Conservation (phyloP, 2,113 vertebrate genomes). For the Garra rufa region DNA sequence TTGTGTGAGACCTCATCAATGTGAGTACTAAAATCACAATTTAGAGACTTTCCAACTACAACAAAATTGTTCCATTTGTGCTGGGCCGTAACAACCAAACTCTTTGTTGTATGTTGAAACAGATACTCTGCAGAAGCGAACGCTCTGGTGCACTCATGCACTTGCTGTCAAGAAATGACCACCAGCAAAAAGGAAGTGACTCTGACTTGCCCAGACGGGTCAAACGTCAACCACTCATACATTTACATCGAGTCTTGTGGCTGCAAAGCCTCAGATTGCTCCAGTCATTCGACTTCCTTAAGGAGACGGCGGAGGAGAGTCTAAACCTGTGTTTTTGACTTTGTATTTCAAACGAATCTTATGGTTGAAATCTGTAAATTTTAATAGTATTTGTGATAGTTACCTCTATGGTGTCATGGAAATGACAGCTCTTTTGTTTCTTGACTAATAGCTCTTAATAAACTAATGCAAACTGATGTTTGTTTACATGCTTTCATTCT, state of each 20-base stretch:
- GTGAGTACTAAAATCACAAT: constrained; percentile 75
- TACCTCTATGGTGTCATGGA: neutral
- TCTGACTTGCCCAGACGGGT: constrained; percentile 76
- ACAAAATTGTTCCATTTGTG: neutral
- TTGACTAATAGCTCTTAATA: constrained; percentile 49
- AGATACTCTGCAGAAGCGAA: constrained; percentile 85
- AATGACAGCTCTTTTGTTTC: constrained; percentile 15
- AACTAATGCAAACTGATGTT: constrained; percentile 44
- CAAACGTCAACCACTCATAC: constrained; percentile 71
- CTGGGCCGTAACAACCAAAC: neutral
- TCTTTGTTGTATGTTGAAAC: constrained; percentile 20
- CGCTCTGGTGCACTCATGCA: constrained; percentile 73
- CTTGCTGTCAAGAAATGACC: constrained; percentile 82
- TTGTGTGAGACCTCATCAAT: constrained; percentile 79
- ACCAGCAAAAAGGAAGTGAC: constrained; percentile 70
- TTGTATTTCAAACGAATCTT: neutral
- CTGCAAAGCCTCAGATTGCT: constrained; percentile 63
- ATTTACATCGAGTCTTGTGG: constrained; percentile 74
- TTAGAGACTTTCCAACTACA: neutral
- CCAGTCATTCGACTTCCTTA: accelerated
- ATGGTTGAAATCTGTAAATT: neutral
- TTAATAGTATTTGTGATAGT: neutral
- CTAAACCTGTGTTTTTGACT: constrained; percentile 44
- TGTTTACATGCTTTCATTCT: neutral
- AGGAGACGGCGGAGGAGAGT: constrained; percentile 48